phyloP scores from a whole-genome alignment of 2,888 invertebrate genomes.

The Eucera pruinosa region DNA sequence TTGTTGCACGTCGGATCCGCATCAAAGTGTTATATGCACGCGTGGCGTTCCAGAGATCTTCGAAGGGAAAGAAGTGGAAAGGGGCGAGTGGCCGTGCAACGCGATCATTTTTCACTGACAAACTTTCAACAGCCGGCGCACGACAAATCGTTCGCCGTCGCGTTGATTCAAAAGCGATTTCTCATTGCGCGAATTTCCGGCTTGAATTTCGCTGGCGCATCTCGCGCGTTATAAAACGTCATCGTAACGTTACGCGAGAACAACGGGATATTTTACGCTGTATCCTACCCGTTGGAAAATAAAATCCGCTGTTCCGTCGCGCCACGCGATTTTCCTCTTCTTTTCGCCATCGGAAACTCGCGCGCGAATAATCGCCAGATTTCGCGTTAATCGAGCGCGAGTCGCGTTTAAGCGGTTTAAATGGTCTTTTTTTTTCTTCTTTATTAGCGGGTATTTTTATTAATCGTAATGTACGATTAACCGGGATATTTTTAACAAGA shows the following conservation, averaged over 20 bases:
- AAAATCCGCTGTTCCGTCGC: not conserved
- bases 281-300: not conserved
- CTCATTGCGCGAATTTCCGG: conserved; percentile 39
- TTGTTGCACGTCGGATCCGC: not conserved
- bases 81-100: not conserved
- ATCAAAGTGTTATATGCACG: not conserved
- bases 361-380: not conserved
- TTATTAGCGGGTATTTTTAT: too few relatives aligned
- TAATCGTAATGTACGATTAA: not conserved
- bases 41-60: not conserved
- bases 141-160: conserved; percentile 51
- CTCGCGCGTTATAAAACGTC: conserved; percentile 36
- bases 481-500: too few relatives aligned
- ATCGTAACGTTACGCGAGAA: conserved; percentile 8
- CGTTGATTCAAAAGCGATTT: conserved; percentile 55
- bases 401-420: not conserved
- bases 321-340: not conserved
- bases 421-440: not conserved
- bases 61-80: not conserved
- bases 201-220: conserved; percentile 1
- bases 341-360: not conserved
- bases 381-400: not conserved
- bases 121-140: conserved; percentile 51
- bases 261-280: conserved; percentile 3
- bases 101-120: conserved; percentile 55